Conservation (phyloP, 2,888 invertebrate genomes). For the Myathropa florea region DNA sequence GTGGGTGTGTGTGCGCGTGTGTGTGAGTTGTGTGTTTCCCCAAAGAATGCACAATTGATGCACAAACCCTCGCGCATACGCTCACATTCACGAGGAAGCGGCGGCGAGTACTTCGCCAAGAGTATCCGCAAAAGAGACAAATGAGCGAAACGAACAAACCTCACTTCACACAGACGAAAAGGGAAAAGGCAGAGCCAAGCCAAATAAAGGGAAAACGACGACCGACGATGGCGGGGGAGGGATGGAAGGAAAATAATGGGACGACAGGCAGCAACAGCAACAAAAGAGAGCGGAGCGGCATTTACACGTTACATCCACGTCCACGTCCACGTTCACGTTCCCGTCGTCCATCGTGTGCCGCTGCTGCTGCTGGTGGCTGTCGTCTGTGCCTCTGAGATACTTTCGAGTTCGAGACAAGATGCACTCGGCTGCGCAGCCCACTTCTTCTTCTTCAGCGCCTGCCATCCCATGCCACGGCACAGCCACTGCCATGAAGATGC, state of each 20-base stretch:
- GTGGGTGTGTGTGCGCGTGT: conserved; percentile 22
- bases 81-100: neutral
- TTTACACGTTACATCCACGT: neutral
- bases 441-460: conserved; percentile 6
- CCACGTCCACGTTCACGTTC: neutral
- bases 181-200: conserved; percentile 14
- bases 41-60: conserved; percentile 53
- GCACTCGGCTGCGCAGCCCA: conserved; percentile 1
- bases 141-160: conserved; percentile 53
- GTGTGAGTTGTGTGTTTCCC: conserved; percentile 11
- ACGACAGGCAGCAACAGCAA: conserved; percentile 25
- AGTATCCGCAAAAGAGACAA: conserved; percentile 55
- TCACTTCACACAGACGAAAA: conserved; percentile 10
- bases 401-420: conserved; percentile 49
- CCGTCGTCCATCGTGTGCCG: neutral
- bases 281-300: conserved; percentile 2
- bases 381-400: conserved; percentile 22
- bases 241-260: neutral
- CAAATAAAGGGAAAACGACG: conserved; percentile 39
- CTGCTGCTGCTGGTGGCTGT: neutral
- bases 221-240: conserved; percentile 13
- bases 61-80: conserved; percentile 11
- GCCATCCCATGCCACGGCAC: too few species aligned
- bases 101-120: neutral
- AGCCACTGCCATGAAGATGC: conserved; percentile 32